A percentile compares a stretch with the other conserved stretches of the same genome.
phyloP scores from a whole-genome alignment of 2,888 invertebrate genomes.

The Tyria jacobaeae region DNA sequence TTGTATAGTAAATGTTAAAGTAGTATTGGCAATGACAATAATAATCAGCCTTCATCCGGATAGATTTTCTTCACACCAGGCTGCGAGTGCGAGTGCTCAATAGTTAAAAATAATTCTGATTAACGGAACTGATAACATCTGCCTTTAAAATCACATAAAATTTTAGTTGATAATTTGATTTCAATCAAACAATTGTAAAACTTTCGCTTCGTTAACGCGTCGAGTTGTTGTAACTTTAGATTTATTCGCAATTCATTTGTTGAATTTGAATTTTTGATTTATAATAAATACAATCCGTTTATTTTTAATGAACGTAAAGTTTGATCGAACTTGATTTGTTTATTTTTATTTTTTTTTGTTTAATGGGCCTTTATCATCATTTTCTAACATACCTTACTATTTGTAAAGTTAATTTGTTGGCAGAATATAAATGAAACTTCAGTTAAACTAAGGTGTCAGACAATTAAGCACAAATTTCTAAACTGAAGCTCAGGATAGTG shows the following conservation, averaged over 20 bases:
- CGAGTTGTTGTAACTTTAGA: slow-evolving; percentile 56
- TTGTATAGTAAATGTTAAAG: not conserved
- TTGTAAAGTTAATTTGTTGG: not conserved
- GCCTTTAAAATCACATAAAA: slow-evolving; percentile 50
- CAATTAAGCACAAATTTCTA: not conserved
- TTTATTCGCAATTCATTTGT: slow-evolving; percentile 60
- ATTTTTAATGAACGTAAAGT: slow-evolving; percentile 42
- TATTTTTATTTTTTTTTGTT: not conserved
- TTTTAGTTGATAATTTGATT: slow-evolving; percentile 56
- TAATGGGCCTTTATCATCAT: not conserved
- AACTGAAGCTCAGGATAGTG: not conserved
- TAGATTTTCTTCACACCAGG: not conserved
- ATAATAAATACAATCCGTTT: slow-evolving; percentile 48
- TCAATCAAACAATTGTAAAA: slow-evolving; percentile 54
- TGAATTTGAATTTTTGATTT: slow-evolving; percentile 62
- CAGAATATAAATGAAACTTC: not conserved
- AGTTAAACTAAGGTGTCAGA: not conserved
- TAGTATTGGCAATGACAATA: not conserved
- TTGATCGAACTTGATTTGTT: slow-evolving; percentile 16
- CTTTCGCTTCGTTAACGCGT: slow-evolving; percentile 52
- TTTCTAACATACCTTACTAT: not conserved
- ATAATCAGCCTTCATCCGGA: no score
- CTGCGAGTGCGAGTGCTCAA: not conserved
- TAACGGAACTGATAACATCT: slow-evolving; percentile 44
- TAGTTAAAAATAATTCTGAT: not conserved